Base-by-base conservation (phyloP, 2,113 vertebrate species). In the Microtus pennsylvanicus region DNA sequence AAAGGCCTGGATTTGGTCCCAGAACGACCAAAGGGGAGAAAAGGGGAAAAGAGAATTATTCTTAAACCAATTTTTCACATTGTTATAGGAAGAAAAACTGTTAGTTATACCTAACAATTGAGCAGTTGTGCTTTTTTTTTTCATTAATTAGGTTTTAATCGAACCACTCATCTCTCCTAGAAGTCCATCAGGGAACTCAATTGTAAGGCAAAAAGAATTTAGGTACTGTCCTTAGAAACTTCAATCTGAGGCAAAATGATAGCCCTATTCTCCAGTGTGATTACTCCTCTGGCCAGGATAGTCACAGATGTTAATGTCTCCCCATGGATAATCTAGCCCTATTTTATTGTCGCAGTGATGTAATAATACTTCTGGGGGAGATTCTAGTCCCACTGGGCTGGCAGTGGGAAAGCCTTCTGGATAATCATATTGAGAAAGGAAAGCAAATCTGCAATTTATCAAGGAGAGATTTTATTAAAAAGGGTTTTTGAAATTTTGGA, bases 21-120 rank as follows among this genome's bases (percentile, higher is more conserved):
- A 28, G 89, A 65, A 52, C 26, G 9, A 45, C n/a, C 61, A 65
- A 90, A 77, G 8, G 8, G 2, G 7, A 17, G 4, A 21, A 47
- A 65, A 42, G 3, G 10, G n/a, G 17, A 58, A 88, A 42, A 11
- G 7, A 52, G 1, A 61, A 89, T 38, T 26, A 4, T 75, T 87
- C 74, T 95, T 65, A 83, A 75, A 70, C 7, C 38, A 67, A 11
- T 47, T 63, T 35, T 92, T 55, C 5, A 77, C 8, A 88, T 88
- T 65, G 75, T 92, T 42, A 50, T 13, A 69, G 55, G 35, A 75
- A 86, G 80, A 93, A 65, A 63, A 26, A 28, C 16, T 70, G 13
- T 38, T 94, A 67, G 80, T 76, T 95, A 80, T 83, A 82, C 47
- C 76, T 69, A 94, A 70, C 58, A 78, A 70, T 65, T 70, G 78